Evolutionary conservation across 2,888 invertebrate genomes (phyloP).

Genomic region (Ceraclea dissimilis): DNA sequence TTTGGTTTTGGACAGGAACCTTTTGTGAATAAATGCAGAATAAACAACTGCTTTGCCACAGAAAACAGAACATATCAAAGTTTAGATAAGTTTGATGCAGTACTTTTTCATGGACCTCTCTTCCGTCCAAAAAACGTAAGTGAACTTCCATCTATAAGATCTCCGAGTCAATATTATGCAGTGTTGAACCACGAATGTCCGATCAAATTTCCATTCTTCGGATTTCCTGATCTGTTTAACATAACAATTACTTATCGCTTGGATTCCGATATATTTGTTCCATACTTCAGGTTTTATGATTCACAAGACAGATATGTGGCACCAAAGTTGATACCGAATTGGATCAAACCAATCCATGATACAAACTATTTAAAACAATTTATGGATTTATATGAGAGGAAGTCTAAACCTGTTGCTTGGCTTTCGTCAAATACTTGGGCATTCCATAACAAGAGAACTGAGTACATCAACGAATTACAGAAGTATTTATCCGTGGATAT

Average conservation of each 20-base stretch:
- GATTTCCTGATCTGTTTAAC: constrained; percentile 43
- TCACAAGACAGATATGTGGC: constrained; percentile 32
- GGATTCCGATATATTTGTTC: constrained; percentile 43
- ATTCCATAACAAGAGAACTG: constrained; percentile 38
- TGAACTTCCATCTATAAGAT: constrained; percentile 30
- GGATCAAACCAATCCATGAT: constrained; percentile 27
- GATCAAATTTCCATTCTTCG: constrained; percentile 26
- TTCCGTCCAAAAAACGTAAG: constrained; percentile 32
- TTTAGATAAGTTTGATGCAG: constrained; percentile 41
- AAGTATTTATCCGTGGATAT: constrained; percentile 54
- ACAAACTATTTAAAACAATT: neutral
- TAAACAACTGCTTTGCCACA: constrained; percentile 40
- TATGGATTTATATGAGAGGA: constrained; percentile 27
- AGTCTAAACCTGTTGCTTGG: constrained; percentile 48
- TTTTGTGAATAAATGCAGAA: constrained; percentile 31
- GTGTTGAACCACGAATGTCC: constrained; percentile 44
- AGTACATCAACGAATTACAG: constrained; percentile 41
- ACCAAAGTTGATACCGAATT: constrained; percentile 29
- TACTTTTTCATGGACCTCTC: constrained; percentile 45
- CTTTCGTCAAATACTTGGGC: constrained; percentile 48
- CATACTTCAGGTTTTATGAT: constrained; percentile 34
- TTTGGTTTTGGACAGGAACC: constrained; percentile 36
- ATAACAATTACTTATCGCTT: constrained; percentile 50
- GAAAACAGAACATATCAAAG: constrained; percentile 32
- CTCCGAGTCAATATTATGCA: constrained; percentile 40